A percentile compares a stretch with the other conserved stretches of the same genome.
Conservation (phyloP, 1,140 invertebrate species). For the Neodiprion fabricii region DNA sequence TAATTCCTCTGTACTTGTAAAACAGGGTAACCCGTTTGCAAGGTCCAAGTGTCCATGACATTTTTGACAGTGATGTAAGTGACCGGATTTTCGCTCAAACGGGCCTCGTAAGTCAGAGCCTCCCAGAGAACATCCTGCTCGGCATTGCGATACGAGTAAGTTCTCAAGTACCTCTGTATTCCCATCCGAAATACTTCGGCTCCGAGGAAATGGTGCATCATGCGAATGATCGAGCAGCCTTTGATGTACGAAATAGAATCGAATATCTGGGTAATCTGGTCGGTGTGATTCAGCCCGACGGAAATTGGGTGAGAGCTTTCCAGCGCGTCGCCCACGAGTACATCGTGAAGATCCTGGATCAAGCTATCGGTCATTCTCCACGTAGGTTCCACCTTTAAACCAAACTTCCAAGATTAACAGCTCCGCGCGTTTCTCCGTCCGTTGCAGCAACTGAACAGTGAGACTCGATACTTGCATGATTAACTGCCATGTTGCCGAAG, state of each 20-base stretch:
- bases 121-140: constrained; percentile 32
- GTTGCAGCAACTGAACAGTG: too few species aligned
- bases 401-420: not conserved
- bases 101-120: constrained; percentile 25
- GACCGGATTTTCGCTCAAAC: constrained; percentile 8
- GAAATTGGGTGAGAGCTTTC: constrained; percentile 70
- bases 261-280: constrained; percentile 3
- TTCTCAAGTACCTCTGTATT: constrained; percentile 28
- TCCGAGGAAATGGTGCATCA: constrained; percentile 35
- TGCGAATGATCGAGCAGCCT: constrained; percentile 31
- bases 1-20: constrained; percentile 51
- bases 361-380: constrained; percentile 53
- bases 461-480: constrained; percentile 34
- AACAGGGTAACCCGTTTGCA: constrained; percentile 66
- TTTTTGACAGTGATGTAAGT: constrained; percentile 44
- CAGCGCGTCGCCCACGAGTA: constrained; percentile 65
- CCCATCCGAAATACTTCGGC: constrained; percentile 23
- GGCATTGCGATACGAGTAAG: constrained; percentile 26
- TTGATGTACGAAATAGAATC: constrained; percentile 26
- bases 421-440: not conserved
- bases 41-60: constrained; percentile 67
- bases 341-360: constrained; percentile 61
- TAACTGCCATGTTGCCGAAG: constrained; percentile 48
- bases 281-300: constrained; percentile 62
- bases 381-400: constrained; percentile 2